A percentile compares a stretch with the other conserved stretches of the same genome.
Evolutionary conservation across 2,113 vertebrate species (phyloP).

Genomic region (Butorides virescens): DNA sequence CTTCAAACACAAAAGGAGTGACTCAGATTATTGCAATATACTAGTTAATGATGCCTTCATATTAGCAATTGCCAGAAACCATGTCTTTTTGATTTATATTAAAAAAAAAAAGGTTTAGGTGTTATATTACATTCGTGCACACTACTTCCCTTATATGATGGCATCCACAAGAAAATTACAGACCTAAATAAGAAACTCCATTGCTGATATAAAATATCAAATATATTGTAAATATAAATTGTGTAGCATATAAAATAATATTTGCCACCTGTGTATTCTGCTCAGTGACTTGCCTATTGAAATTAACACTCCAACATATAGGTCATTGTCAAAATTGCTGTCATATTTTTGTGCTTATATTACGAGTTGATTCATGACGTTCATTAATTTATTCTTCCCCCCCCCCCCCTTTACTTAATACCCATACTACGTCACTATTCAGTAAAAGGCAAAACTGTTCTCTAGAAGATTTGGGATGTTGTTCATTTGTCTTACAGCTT

Average conservation of each 20-base stretch:
- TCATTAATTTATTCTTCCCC: background rate
- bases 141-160: background rate
- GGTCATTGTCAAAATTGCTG: background rate
- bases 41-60: constrained; percentile 64
- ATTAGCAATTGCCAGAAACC: constrained; percentile 37
- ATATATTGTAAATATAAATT: background rate
- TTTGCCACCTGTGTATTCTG: background rate
- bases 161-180: background rate
- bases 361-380: background rate
- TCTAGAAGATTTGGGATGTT: background rate
- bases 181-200: background rate
- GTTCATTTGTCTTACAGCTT: background rate
- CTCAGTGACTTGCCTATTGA: background rate
- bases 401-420: background rate
- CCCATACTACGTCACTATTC: background rate
- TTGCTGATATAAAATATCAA: background rate
- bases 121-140: background rate
- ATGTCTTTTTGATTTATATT: background rate
- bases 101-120: constrained; percentile 1
- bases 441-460: background rate
- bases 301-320: background rate
- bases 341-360: background rate
- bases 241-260: background rate
- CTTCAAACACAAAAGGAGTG: constrained; percentile 62
- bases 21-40: constrained; percentile 67